phyloP scores from a whole-genome alignment of 2,888 invertebrate genomes.

The Achlya flavicornis region DNA sequence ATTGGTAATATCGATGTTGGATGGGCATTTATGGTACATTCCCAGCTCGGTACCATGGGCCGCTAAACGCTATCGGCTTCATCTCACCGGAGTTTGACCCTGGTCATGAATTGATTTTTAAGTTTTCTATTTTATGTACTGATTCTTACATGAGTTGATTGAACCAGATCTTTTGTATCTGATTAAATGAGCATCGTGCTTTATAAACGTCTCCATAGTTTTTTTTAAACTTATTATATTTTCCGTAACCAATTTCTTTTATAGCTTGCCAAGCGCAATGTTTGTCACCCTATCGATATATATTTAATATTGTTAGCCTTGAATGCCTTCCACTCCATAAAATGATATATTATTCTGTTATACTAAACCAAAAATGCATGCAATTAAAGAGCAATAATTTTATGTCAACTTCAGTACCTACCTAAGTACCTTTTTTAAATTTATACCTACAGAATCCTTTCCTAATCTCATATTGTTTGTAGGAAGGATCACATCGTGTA shows the following conservation, averaged over 20 bases:
- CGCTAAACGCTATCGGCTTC: constrained; percentile 53
- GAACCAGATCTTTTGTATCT: constrained; percentile 16
- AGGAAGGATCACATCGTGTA: too few relatives aligned
- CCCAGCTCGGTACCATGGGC: constrained; percentile 49
- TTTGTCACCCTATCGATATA: too few relatives aligned
- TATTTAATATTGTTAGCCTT: too few relatives aligned
- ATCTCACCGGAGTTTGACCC: constrained; percentile 62
- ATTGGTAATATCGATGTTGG: constrained; percentile 74
- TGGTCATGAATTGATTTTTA: constrained; percentile 80
- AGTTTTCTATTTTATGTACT: constrained; percentile 59
- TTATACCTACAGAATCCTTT: too few relatives aligned
- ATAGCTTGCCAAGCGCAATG: too few relatives aligned
- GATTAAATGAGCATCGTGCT: neutral
- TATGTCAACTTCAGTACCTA: neutral
- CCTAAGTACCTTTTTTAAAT: neutral
- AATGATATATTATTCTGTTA: too few relatives aligned
- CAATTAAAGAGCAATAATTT: neutral
- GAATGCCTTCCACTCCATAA: too few relatives aligned
- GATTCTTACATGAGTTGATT: constrained; percentile 23
- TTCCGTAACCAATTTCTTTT: too few relatives aligned
- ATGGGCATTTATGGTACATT: constrained; percentile 67
- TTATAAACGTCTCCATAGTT: too few relatives aligned
- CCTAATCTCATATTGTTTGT: too few relatives aligned
- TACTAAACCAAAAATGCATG: neutral
- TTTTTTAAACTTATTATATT: too few relatives aligned